Base-by-base conservation (phyloP, 2,888 invertebrate genomes). In the Oconnorella tubifera region DNA sequence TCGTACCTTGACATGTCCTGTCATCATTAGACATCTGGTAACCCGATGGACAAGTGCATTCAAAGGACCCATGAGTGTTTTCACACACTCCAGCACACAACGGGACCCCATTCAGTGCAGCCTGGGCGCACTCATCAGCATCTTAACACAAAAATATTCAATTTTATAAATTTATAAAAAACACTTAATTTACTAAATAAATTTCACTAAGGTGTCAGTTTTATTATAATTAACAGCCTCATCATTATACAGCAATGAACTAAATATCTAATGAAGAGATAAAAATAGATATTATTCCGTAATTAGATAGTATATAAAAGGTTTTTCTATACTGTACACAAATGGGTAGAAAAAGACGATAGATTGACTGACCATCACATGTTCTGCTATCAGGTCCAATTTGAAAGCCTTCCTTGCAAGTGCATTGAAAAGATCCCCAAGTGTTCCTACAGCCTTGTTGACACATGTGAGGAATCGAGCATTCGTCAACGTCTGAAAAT, bases 401-500 rank as follows among this genome's bases (percentile, higher is more conserved):
- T 25, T 88, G 86, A 82, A 89, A 98, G 0, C 98, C 98, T 0
- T 86, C 83, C 60, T 89, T 87, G 77, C 98, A 98, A 4, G 89
- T 86, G 79, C 98, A 98, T 59, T 89, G 87, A 82, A 90, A 95
- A 0, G 91, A 87, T 0, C 97, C 97, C 88, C 91, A 92, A 0
- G 89, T 87, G 80, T 98, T 98, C 65, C 90, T 86, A 78, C 97
- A 98, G 33, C 86, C 86, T 70, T 97, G 97, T 75, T 92, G 89
- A 75, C 97, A 98, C 0, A 88, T 56, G 63, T 74, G 71, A 69
- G 76, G 66, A 51, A 77, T 70, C n/a, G 73, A 65, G 76, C 90
- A 90, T 78, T 90, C 90, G 77, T 90, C 86, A 6, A 88, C 80
- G 77, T 90, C 89, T 86, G 25, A 19, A 51, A 51, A 32, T 31